Conservation (phyloP, 2,888 invertebrate genomes). For the Dasypogon diadema region DNA sequence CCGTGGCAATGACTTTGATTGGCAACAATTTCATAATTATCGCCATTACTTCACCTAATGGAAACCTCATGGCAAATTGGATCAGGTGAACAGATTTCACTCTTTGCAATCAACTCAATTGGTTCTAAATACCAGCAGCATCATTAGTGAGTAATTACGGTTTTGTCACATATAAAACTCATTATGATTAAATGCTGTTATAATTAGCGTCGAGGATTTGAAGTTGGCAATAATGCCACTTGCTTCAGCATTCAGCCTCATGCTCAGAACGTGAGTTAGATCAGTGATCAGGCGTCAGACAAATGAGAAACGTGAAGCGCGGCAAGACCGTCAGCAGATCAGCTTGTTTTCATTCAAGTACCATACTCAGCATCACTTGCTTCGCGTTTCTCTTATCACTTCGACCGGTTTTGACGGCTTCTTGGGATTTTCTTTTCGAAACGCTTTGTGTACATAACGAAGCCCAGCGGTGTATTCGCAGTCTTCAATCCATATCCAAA, state of each 20-base stretch:
- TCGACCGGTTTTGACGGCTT: slow-evolving; percentile 35
- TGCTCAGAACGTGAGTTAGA: neutral
- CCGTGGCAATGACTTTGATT: neutral
- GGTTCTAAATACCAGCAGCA: neutral
- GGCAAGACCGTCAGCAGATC: neutral
- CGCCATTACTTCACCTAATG: neutral
- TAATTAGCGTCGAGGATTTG: neutral
- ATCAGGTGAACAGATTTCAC: neutral
- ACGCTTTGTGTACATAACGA: slow-evolving; percentile 37
- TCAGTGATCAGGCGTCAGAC: neutral
- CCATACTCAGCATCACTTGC: neutral
- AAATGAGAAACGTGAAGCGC: neutral
- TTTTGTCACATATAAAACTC: neutral
- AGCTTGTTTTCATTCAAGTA: neutral
- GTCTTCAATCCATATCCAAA: slow-evolving; percentile 6
- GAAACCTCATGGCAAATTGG: neutral
- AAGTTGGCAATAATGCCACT: slow-evolving; percentile 20
- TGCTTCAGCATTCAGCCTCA: neutral
- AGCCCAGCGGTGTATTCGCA: slow-evolving; percentile 12
- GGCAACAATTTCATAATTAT: neutral
- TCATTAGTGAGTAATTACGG: slow-evolving; percentile 15
- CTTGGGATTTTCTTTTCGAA: slow-evolving; percentile 25
- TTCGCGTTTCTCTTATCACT: slow-evolving; percentile 40
- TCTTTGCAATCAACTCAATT: neutral
- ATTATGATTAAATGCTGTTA: slow-evolving; percentile 7